phyloP scores from a whole-genome alignment of 1,140 invertebrate genomes.

The Caerostris darwini region DNA sequence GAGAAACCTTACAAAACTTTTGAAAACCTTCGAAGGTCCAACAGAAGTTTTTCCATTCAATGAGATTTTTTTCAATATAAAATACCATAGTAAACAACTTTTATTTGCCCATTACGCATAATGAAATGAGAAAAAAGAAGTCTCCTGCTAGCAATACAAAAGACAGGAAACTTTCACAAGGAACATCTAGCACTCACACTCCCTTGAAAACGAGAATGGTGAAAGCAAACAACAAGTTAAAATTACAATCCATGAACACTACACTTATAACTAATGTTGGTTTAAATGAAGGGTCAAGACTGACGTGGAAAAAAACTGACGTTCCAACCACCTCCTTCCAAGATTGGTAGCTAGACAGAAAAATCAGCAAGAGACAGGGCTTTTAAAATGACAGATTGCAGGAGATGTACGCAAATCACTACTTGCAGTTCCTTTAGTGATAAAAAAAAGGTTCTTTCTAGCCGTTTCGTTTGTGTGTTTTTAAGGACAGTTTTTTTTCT shows the following conservation, averaged over 20 bases:
- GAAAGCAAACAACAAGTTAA: neutral
- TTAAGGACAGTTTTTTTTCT: conserved; percentile 15
- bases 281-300: conserved; percentile 32
- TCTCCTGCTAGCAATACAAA: neutral
- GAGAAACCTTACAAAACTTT: too few relatives aligned
- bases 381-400: conserved; percentile 33
- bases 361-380: conserved; percentile 5
- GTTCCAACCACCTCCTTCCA: neutral
- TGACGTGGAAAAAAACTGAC: conserved; percentile 15
- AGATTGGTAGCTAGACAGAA: conserved; percentile 10
- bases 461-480: neutral
- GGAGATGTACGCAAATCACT: conserved; percentile 17
- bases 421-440: conserved; percentile 42
- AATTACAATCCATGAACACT: conserved; percentile 22
- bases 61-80: neutral
- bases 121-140: conserved; percentile 2
- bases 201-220: neutral
- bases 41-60: too few relatives aligned
- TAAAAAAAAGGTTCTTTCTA: conserved; percentile 15
- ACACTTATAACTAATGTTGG: conserved; percentile 18
- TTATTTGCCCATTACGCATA: conserved; percentile 16
- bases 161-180: neutral
- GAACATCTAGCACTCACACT: neutral
- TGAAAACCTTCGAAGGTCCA: too few relatives aligned
- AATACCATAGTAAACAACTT: neutral